Evolutionary conservation across 2,888 invertebrate genomes (phyloP).

Genomic region (Agrilus mali): DNA sequence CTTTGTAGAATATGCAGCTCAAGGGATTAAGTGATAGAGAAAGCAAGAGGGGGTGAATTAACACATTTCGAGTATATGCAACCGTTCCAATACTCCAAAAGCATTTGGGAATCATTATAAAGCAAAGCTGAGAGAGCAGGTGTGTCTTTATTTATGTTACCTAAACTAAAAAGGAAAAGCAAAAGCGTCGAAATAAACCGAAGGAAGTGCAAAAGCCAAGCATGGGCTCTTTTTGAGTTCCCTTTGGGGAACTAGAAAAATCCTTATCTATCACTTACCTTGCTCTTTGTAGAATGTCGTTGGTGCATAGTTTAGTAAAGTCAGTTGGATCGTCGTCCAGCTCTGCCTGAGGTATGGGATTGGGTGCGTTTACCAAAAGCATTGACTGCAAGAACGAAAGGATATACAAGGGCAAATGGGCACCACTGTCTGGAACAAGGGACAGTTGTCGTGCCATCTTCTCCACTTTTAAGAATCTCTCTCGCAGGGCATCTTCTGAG

Average conservation of each 20-base stretch:
- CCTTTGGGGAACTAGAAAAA: no score
- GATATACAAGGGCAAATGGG: constrained; percentile 67
- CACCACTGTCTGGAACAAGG: constrained; percentile 78
- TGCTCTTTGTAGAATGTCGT: constrained; percentile 80
- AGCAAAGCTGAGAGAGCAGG: no score
- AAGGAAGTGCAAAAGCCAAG: no score
- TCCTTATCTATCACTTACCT: constrained; percentile 40
- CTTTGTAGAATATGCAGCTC: no score
- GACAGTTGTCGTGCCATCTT: constrained; percentile 73
- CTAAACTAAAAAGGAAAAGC: neutral
- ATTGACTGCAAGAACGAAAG: constrained; percentile 85
- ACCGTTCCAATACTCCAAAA: no score
- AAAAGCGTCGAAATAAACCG: no score
- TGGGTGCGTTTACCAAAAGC: constrained; percentile 54
- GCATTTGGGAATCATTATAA: no score
- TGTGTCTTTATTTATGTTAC: neutral
- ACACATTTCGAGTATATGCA: no score
- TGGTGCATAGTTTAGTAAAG: constrained; percentile 64
- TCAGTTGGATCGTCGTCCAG: constrained; percentile 61
- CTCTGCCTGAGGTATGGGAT: constrained; percentile 61
- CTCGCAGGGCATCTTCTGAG: constrained; percentile 75
- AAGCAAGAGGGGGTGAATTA: no score
- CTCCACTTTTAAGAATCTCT: constrained; percentile 73
- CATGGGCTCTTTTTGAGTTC: no score
- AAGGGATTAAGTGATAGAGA: no score